Conservation (phyloP, 2,797 vertebrate genomes). For the Lacerta viridis region DNA sequence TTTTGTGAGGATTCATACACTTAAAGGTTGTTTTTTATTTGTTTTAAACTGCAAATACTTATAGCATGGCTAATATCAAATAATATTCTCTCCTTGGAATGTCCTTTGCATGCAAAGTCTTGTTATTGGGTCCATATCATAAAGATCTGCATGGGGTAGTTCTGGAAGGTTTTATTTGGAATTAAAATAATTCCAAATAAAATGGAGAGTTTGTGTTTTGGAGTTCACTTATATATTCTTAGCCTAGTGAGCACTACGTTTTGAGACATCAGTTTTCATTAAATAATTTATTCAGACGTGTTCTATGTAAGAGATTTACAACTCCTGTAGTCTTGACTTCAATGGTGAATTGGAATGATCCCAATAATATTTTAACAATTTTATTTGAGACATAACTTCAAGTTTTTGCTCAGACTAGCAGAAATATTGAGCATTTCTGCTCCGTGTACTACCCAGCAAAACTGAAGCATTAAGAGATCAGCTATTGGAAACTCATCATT, state of each 20-base stretch:
- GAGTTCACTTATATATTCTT: background rate
- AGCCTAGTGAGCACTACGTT: background rate
- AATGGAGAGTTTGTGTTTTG: background rate
- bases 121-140: conserved; percentile 14
- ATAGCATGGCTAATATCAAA: conserved; percentile 26
- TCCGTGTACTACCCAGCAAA: background rate
- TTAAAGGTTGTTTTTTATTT: background rate
- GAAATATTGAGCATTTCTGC: background rate
- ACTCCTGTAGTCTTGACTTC: background rate
- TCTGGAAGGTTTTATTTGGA: background rate
- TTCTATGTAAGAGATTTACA: conserved; percentile 4
- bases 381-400: background rate
- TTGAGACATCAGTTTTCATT: background rate
- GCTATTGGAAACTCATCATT: background rate
- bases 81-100: conserved; percentile 3
- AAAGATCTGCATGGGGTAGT: background rate
- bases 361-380: background rate
- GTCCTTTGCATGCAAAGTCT: conserved; percentile 14
- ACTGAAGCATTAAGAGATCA: background rate
- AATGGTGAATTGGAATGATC: background rate
- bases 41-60: conserved; percentile 24
- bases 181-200: no score
- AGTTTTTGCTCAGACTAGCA: background rate
- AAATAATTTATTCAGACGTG: background rate
- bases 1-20: conserved; percentile 3